phyloP scores from a whole-genome alignment of 2,113 vertebrate species.

The Elanoides forficatus region DNA sequence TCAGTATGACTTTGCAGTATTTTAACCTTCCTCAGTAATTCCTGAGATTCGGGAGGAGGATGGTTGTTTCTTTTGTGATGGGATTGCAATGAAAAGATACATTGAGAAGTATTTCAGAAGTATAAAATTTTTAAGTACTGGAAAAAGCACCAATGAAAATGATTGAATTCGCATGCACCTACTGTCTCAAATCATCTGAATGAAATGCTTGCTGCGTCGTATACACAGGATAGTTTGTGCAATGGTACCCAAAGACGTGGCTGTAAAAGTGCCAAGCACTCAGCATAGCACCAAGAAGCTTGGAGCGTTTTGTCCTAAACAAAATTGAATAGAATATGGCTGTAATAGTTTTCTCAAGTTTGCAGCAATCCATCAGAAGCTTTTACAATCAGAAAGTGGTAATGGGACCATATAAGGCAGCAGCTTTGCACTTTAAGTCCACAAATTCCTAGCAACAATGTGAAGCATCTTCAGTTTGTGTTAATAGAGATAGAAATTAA shows the following conservation, averaged over 20 bases:
- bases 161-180: neutral
- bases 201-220: neutral
- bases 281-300: neutral
- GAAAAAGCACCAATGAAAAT: neutral
- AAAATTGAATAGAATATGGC: neutral
- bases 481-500: neutral
- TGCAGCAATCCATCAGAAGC: neutral
- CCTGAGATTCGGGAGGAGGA: neutral
- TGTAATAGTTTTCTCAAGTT: neutral
- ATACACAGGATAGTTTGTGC: neutral
- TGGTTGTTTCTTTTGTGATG: neutral
- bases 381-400: neutral
- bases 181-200: neutral
- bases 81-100: neutral
- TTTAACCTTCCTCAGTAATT: neutral
- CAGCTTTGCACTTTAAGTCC: neutral
- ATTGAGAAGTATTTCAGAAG: neutral
- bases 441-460: neutral
- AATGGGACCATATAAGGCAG: neutral
- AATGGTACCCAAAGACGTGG: neutral
- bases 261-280: neutral
- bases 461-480: neutral
- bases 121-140: neutral
- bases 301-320: neutral
- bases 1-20: conserved; percentile 8